Percentiles rank a stretch among this genome's conserved stretches.
Evolutionary conservation across 2,888 invertebrate genomes (phyloP).

Genomic region (Lymantria dispar): DNA sequence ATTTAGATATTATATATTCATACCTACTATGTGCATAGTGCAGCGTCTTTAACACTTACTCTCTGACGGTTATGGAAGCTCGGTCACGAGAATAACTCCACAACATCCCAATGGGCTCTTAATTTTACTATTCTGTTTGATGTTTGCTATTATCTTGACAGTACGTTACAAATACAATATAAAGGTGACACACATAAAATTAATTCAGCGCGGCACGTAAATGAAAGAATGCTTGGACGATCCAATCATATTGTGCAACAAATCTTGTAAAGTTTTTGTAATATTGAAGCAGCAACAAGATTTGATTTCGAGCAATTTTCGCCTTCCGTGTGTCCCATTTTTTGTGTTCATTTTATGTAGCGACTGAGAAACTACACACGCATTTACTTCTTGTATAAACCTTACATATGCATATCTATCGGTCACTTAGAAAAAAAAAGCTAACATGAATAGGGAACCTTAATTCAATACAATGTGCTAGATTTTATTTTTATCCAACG

Average conservation of each 20-base stretch:
- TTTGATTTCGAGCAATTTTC: slow-evolving; percentile 70
- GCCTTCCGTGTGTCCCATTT: slow-evolving; percentile 77
- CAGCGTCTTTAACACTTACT: slow-evolving; percentile 74
- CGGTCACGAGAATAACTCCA: slow-evolving; percentile 62
- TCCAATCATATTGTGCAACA: slow-evolving; percentile 82
- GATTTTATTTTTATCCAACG: slow-evolving; percentile 14
- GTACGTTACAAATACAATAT: slow-evolving; percentile 59
- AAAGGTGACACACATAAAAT: slow-evolving; percentile 74
- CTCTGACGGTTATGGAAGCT: slow-evolving; percentile 74
- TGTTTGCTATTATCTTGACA: slow-evolving; percentile 33
- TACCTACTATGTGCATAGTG: slow-evolving; percentile 80
- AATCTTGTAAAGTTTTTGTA: slow-evolving; percentile 82
- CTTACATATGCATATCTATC: slow-evolving; percentile 16
- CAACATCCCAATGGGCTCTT: slow-evolving; percentile 43
- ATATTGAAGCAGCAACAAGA: slow-evolving; percentile 80
- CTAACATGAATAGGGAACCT: slow-evolving; percentile 25
- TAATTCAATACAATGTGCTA: slow-evolving; percentile 41
- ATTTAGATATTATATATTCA: slow-evolving; percentile 82
- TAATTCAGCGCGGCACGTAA: slow-evolving; percentile 62
- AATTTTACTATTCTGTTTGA: slow-evolving; percentile 49
- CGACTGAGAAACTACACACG: slow-evolving; percentile 75
- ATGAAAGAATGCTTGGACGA: slow-evolving; percentile 79
- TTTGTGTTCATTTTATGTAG: slow-evolving; percentile 63
- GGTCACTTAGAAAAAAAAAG: slow-evolving; percentile 14
- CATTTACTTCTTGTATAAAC: slow-evolving; percentile 41